phyloP scores from a whole-genome alignment of 2,113 vertebrate species.

The Alligator mississippiensis region DNA sequence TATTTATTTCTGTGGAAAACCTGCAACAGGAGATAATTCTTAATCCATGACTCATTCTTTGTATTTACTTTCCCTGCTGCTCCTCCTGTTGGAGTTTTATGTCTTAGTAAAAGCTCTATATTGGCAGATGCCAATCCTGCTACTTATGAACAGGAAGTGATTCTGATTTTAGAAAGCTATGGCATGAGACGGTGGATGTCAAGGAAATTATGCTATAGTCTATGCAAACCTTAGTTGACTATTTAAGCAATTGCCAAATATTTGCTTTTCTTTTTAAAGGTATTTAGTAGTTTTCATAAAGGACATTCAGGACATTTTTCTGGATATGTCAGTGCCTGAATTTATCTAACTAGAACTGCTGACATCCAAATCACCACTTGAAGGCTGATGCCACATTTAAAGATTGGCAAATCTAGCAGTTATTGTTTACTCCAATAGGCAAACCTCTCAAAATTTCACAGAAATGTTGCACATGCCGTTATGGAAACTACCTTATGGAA shows the following conservation, averaged over 20 bases:
- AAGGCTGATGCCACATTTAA: accelerated
- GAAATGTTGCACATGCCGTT: not conserved
- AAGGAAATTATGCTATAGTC: not conserved
- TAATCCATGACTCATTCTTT: constrained; percentile 19
- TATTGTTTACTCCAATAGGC: not conserved
- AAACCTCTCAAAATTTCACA: not conserved
- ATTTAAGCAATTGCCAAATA: not conserved
- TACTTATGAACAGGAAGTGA: not conserved
- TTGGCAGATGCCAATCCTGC: not conserved
- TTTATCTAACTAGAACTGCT: not conserved
- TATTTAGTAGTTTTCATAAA: not conserved
- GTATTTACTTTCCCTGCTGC: constrained; percentile 22
- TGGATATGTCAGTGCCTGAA: not conserved
- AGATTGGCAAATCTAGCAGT: not conserved
- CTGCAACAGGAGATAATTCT: constrained; percentile 48
- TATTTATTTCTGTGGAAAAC: not conserved
- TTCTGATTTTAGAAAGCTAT: not conserved
- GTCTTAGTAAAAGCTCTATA: not conserved
- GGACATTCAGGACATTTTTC: not conserved
- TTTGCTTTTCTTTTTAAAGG: not conserved
- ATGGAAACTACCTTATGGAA: not conserved
- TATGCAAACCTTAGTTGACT: not conserved
- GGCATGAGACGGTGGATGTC: not conserved
- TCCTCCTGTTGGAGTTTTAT: not conserved
- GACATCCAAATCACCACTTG: not conserved